Conservation (phyloP, 2,113 vertebrate species). For the Phylloscopus whistleri region DNA sequence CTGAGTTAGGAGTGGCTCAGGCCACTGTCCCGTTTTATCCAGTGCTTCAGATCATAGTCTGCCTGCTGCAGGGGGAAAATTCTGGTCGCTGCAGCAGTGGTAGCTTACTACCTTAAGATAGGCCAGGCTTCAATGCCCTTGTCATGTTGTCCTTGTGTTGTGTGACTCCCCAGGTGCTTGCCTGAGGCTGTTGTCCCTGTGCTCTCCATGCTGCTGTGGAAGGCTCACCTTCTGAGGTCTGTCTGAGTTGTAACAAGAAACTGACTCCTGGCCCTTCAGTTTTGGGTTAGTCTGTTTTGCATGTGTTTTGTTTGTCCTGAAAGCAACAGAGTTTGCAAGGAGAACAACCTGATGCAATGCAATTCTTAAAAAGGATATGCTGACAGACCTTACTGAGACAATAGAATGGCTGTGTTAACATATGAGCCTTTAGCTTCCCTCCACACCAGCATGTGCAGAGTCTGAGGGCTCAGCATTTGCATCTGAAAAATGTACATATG, state of each 20-base stretch:
- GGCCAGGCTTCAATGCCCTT: background rate
- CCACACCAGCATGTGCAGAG: background rate
- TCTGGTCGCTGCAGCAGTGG: background rate
- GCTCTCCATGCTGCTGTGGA: background rate
- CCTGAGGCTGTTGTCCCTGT: background rate
- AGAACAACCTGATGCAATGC: background rate
- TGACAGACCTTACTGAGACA: background rate
- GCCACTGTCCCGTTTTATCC: background rate
- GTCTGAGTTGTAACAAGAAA: background rate
- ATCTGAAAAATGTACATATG: background rate
- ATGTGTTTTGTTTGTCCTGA: background rate
- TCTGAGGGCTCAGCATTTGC: background rate
- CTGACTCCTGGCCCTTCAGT: background rate
- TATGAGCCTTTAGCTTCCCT: background rate
- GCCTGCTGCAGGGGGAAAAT: background rate
- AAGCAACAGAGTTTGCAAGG: background rate
- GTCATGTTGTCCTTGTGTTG: background rate
- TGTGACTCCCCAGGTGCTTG: background rate
- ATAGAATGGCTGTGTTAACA: background rate
- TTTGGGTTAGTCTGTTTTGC: background rate
- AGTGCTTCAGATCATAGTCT: background rate
- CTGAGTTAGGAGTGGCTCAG: background rate
- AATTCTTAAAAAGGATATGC: background rate
- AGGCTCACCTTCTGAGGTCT: background rate
- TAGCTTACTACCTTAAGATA: background rate